These are phyloP conservation scores for Enteromius unitaeniatus DNA, from an alignment of 2,797 vertebrate species.

Conservation along the genomic window DNA sequence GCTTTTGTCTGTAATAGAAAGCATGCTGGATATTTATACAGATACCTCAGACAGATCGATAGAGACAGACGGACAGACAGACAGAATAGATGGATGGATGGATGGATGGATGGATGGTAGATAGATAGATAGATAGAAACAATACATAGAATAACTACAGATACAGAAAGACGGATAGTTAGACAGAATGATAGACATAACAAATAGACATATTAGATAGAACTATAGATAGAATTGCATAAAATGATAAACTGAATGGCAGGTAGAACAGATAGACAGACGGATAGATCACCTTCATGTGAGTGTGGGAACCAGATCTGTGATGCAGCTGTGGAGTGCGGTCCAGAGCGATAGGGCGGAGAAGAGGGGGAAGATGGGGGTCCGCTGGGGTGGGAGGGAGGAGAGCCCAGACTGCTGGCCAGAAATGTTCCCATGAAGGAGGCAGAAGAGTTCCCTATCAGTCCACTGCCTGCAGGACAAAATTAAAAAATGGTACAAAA, in stretches of 20 bases:
- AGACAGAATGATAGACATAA: neutral
- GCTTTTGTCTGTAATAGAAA: neutral
- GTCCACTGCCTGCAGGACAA: conserved; percentile 77
- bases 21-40: conserved; percentile 12
- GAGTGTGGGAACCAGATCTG: conserved; percentile 97
- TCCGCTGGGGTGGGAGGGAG: conserved; percentile 81
- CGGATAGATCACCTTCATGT: conserved; percentile 87
- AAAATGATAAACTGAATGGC: neutral
- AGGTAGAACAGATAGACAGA: conserved; percentile 20
- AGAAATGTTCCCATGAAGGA: conserved; percentile 97
- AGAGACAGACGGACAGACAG: neutral
- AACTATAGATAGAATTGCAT: neutral
- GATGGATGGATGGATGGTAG: neutral
- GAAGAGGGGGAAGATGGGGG: conserved; percentile 84
- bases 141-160: no score
- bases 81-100: neutral
- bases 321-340: conserved; percentile 86
- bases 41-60: neutral
- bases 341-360: conserved; percentile 86
- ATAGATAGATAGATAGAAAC: conserved; percentile 28
- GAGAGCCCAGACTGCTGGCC: conserved; percentile 89
- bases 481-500: neutral
- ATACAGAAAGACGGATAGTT: no score
- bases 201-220: neutral
- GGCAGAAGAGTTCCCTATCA: conserved; percentile 83